Percentiles rank a stretch among this genome's conserved stretches.
phyloP scores from a whole-genome alignment of 2,113 vertebrate genomes.

The Vicugna pacos region DNA sequence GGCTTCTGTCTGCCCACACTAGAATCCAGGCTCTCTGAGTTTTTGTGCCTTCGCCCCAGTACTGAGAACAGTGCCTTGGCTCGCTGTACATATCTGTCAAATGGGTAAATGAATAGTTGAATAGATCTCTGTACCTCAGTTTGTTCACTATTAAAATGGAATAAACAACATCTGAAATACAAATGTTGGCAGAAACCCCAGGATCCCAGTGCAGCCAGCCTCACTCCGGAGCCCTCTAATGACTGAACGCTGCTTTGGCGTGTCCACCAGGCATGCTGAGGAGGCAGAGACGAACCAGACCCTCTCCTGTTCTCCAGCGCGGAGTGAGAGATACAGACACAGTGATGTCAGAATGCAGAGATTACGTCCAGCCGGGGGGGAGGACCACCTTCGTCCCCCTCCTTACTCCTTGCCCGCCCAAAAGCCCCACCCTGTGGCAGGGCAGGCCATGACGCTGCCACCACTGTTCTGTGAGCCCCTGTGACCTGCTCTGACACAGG shows the following conservation, averaged over 20 bases:
- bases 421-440: not conserved
- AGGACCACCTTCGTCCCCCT: not conserved
- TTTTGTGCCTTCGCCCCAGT: not conserved
- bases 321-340: not conserved
- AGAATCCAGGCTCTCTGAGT: not conserved
- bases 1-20: not conserved
- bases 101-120: not conserved
- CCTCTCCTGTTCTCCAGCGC: not conserved
- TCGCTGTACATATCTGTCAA: not conserved
- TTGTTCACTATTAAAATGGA: slow-evolving; percentile 20
- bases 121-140: slow-evolving; percentile 2
- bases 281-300: not conserved
- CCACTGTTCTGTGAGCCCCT: no score
- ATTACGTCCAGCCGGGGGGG: not conserved
- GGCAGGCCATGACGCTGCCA: not conserved
- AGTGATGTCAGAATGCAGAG: not conserved
- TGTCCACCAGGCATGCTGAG: not conserved
- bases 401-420: not conserved
- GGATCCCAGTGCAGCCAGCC: not conserved
- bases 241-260: no score
- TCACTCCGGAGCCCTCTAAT: not conserved
- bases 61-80: not conserved
- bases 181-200: not conserved
- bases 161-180: not conserved
- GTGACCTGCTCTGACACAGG: not conserved